Percentiles rank a stretch among this genome's conserved stretches.
Evolutionary conservation across 2,888 invertebrate species (phyloP).

Genomic region (Noctuana brunneofusca): DNA sequence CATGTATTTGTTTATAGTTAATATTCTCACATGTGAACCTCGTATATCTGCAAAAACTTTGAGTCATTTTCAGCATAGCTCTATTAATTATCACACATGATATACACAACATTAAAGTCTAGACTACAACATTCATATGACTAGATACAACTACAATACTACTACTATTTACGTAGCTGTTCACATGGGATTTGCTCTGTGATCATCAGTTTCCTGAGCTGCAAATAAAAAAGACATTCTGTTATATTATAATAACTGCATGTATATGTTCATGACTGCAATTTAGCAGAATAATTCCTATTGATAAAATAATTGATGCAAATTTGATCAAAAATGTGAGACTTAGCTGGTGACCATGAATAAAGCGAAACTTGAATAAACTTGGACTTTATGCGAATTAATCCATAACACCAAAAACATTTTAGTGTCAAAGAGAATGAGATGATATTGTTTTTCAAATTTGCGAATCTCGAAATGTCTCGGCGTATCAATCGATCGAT

Average conservation of each 20-base stretch:
- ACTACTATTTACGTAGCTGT: slow-evolving; percentile 41
- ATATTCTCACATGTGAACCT: slow-evolving; percentile 62
- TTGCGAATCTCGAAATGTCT: background rate
- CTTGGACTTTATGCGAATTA: slow-evolving; percentile 14
- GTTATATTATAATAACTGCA: slow-evolving; percentile 24
- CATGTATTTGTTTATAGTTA: slow-evolving; percentile 52
- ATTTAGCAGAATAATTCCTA: background rate
- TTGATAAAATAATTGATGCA: background rate
- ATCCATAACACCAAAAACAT: slow-evolving; percentile 7
- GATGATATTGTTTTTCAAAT: background rate
- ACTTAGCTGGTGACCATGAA: slow-evolving; percentile 28
- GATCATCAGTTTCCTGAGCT: slow-evolving; percentile 53
- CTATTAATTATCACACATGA: slow-evolving; percentile 51
- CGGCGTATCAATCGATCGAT: background rate
- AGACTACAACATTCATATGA: slow-evolving; percentile 46
- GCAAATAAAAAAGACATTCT: slow-evolving; percentile 59
- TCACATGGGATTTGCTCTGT: slow-evolving; percentile 73
- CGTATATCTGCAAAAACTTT: slow-evolving; percentile 76
- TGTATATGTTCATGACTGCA: slow-evolving; percentile 22
- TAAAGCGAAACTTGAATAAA: slow-evolving; percentile 20
- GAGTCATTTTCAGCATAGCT: slow-evolving; percentile 78
- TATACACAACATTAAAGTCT: slow-evolving; percentile 55
- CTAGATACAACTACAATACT: slow-evolving; percentile 41
- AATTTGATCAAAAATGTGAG: background rate
- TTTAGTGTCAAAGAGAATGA: background rate